These are phyloP conservation scores for Eupeodes corollae DNA, from an alignment of 1,140 invertebrate species.

Conservation along the genomic window DNA sequence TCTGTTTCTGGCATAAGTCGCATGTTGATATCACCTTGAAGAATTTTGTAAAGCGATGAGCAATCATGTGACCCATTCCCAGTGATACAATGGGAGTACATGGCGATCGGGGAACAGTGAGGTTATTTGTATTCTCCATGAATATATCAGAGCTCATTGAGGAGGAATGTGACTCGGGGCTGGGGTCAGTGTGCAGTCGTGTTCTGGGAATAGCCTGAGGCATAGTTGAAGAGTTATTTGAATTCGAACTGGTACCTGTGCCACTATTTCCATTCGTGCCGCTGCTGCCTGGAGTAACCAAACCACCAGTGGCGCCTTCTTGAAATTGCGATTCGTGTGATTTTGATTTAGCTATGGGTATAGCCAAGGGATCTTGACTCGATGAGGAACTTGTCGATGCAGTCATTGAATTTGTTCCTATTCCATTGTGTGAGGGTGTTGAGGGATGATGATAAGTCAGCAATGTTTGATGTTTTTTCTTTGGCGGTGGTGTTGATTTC, in stretches of 20 bases:
- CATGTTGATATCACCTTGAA: slow-evolving; percentile 84
- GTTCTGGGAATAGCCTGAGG: slow-evolving; percentile 38
- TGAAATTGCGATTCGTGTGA: slow-evolving; percentile 81
- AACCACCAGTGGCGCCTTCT: slow-evolving; percentile 14
- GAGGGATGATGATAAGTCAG: slow-evolving; percentile 33
- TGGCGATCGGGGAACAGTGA: slow-evolving; percentile 64
- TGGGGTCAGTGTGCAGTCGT: slow-evolving; percentile 60
- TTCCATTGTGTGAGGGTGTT: slow-evolving; percentile 7
- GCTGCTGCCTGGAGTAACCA: neutral
- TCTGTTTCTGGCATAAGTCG: slow-evolving; percentile 82
- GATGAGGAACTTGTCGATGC: slow-evolving; percentile 17
- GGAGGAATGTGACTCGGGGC: slow-evolving; percentile 37
- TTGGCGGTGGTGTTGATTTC: slow-evolving; percentile 57
- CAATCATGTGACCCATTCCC: slow-evolving; percentile 81
- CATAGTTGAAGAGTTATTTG: neutral
- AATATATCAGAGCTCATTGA: slow-evolving; percentile 44
- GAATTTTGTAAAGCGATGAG: slow-evolving; percentile 79
- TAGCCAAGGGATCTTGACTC: slow-evolving; percentile 5
- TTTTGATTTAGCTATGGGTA: slow-evolving; percentile 73
- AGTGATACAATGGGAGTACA: slow-evolving; percentile 56
- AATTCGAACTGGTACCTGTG: slow-evolving; percentile 9
- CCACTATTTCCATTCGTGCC: slow-evolving; percentile 2
- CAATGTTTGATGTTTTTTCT: slow-evolving; percentile 53
- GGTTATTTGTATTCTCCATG: slow-evolving; percentile 33
- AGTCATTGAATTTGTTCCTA: neutral